phyloP scores from a whole-genome alignment of 2,888 invertebrate species.

The Boloria euphrosyne region DNA sequence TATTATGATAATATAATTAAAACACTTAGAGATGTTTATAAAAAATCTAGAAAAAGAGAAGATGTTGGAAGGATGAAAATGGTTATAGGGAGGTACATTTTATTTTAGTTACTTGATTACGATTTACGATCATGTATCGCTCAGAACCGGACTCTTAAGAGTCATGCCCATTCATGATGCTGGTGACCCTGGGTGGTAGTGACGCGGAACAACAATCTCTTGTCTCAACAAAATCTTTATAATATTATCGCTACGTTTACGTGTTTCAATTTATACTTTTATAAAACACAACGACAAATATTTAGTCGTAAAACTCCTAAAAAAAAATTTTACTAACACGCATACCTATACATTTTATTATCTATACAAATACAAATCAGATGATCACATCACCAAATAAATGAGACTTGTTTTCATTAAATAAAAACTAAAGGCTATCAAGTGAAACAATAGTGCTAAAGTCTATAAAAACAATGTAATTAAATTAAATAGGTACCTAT shows the following conservation, averaged over 20 bases:
- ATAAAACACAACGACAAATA: not conserved
- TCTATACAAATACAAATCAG: too few relatives aligned
- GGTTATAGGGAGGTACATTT: not conserved
- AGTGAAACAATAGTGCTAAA: too few relatives aligned
- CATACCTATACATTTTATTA: too few relatives aligned
- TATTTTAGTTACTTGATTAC: conserved; percentile 4
- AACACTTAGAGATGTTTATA: too few relatives aligned
- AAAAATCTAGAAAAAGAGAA: not conserved
- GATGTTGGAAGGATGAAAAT: not conserved
- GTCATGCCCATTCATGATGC: conserved; percentile 54
- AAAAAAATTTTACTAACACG: too few relatives aligned
- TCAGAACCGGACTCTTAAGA: conserved; percentile 39
- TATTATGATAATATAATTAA: too few relatives aligned
- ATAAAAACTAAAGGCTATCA: too few relatives aligned
- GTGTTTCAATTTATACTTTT: conserved; percentile 17
- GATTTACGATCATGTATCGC: conserved; percentile 11
- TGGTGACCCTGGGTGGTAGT: conserved; percentile 58
- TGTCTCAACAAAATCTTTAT: conserved; percentile 51
- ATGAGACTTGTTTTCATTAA: too few relatives aligned
- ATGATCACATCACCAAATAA: too few relatives aligned
- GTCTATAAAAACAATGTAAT: too few relatives aligned
- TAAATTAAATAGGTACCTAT: too few relatives aligned
- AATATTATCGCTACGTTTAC: conserved; percentile 38
- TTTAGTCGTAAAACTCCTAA: too few relatives aligned
- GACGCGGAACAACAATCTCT: conserved; percentile 64